A percentile compares a stretch with the other conserved stretches of the same genome.
Conservation (phyloP, 1,140 invertebrate genomes). For the Arion vulgaris region DNA sequence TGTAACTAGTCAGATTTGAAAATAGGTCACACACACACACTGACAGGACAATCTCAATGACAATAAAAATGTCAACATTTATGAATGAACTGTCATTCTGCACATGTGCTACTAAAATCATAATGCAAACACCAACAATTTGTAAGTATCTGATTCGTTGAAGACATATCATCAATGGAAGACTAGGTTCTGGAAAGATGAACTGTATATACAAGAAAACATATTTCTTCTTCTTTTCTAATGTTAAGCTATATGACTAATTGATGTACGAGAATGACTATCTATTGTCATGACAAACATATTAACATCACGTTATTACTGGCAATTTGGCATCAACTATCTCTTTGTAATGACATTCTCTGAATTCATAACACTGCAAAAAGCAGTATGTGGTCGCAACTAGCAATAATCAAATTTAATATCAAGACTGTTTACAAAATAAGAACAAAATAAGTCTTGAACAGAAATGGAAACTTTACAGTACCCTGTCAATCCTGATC, state of each 20-base stretch:
- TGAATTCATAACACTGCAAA: no score
- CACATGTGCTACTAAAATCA: background rate
- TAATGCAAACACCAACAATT: background rate
- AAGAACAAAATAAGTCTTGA: background rate
- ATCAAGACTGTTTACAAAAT: no score
- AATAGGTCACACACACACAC: no score
- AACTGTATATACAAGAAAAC: background rate
- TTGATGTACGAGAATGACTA: no score
- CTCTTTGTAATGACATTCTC: no score
- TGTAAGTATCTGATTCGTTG: background rate
- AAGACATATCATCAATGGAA: background rate
- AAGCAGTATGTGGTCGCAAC: background rate
- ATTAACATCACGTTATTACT: no score
- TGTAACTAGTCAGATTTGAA: no score
- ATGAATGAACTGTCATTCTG: background rate
- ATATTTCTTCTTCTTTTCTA: background rate
- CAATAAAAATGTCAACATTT: background rate
- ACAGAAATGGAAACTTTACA: background rate
- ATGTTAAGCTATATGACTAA: background rate
- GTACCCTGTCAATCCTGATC: background rate
- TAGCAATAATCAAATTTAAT: background rate
- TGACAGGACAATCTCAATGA: no score
- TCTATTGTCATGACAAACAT: no score
- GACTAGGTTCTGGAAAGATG: slow-evolving; percentile 7
- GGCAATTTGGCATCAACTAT: no score